Evolutionary conservation across 1,140 invertebrate genomes (phyloP).

Genomic region (Metopolophium dirhodum): DNA sequence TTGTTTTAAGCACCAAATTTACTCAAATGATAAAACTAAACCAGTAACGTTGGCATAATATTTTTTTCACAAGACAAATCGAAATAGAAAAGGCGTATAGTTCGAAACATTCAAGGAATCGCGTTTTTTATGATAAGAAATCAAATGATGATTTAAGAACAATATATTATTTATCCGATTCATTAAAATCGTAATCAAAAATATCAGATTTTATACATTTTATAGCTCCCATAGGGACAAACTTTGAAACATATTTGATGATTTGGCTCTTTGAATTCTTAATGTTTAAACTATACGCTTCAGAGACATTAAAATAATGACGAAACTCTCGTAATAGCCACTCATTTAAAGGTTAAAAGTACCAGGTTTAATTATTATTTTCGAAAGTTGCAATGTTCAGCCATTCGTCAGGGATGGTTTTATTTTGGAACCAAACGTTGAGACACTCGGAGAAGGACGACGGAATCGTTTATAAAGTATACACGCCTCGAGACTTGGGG

Average conservation of each 20-base stretch:
- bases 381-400: background rate
- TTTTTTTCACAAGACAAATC: background rate
- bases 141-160: background rate
- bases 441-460: background rate
- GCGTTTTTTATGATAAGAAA: background rate
- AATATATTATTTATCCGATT: background rate
- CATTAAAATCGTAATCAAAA: background rate
- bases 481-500: background rate
- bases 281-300: constrained; percentile 5
- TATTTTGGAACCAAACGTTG: background rate
- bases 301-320: background rate
- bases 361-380: constrained; percentile 45
- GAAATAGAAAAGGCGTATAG: background rate
- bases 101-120: background rate
- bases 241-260: background rate
- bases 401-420: background rate
- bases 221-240: background rate
- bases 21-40: background rate
- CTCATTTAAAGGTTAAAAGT: background rate
- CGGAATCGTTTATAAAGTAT: background rate
- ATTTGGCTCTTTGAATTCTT: background rate
- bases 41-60: background rate
- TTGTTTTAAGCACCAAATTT: background rate
- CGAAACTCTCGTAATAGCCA: constrained; percentile 29
- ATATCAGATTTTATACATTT: background rate